phyloP scores from a whole-genome alignment of 2,888 invertebrate genomes.

The Rhingia campestris region DNA sequence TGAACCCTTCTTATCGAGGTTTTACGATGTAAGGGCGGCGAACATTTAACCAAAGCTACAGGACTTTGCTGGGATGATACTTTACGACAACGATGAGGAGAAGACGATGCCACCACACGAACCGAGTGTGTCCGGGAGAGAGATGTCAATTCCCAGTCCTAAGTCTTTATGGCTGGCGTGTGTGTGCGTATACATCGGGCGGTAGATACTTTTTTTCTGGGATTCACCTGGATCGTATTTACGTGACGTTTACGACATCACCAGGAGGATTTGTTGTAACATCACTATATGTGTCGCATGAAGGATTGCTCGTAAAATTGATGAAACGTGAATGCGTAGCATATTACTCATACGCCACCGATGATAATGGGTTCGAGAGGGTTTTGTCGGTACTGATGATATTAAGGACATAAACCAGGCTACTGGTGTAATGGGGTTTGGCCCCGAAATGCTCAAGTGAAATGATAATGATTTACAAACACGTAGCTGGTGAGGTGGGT shows the following conservation, averaged over 20 bases:
- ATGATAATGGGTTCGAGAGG: slow-evolving; percentile 66
- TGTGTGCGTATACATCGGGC: slow-evolving; percentile 32
- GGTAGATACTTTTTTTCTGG: slow-evolving; percentile 34
- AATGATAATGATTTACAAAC: slow-evolving; percentile 70
- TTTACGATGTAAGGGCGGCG: slow-evolving; percentile 64
- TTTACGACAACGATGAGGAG: slow-evolving; percentile 62
- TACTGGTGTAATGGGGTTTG: slow-evolving; percentile 59
- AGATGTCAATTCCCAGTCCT: slow-evolving; percentile 1
- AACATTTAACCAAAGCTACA: slow-evolving; percentile 46
- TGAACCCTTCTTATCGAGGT: slow-evolving; percentile 73
- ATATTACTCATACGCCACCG: slow-evolving; percentile 71
- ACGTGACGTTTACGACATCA: slow-evolving; percentile 73
- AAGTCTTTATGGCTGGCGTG: slow-evolving; percentile 66
- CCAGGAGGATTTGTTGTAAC: slow-evolving; percentile 54
- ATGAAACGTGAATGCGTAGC: slow-evolving; percentile 71
- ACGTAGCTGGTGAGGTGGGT: slow-evolving; percentile 25
- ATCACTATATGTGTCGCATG: slow-evolving; percentile 67
- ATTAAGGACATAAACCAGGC: slow-evolving; percentile 61
- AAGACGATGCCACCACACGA: slow-evolving; percentile 54
- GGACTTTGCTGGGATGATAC: slow-evolving; percentile 30
- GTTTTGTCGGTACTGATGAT: slow-evolving; percentile 23
- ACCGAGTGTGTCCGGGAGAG: slow-evolving; percentile 25
- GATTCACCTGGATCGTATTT: slow-evolving; percentile 73
- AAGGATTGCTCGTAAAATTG: slow-evolving; percentile 74
- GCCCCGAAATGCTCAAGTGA: slow-evolving; percentile 45